Conservation (phyloP, 2,888 invertebrate species). For the Conops quadrifasciatus region DNA sequence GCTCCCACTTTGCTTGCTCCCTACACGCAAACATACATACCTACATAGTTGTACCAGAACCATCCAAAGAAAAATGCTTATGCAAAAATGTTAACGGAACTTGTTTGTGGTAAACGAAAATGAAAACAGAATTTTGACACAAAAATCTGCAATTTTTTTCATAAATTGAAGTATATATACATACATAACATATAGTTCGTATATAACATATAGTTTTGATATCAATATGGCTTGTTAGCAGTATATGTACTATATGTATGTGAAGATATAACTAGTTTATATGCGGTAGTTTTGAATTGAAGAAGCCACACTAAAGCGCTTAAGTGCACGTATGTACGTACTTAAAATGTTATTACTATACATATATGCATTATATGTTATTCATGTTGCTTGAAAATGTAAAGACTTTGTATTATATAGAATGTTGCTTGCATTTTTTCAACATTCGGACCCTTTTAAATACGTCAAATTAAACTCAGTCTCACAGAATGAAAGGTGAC, state of each 20-base stretch:
- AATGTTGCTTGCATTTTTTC: neutral
- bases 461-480: neutral
- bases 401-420: too few relatives aligned
- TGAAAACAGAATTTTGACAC: conserved; percentile 29
- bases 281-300: conserved; percentile 27
- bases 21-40: too few relatives aligned
- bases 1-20: conserved; percentile 24
- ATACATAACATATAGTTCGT: conserved; percentile 32
- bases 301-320: conserved; percentile 28
- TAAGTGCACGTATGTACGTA: conserved; percentile 24
- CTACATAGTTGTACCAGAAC: conserved; percentile 53
- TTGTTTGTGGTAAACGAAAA: conserved; percentile 53
- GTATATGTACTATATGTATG: conserved; percentile 16
- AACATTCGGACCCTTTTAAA: neutral
- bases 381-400: too few relatives aligned
- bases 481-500: too few relatives aligned
- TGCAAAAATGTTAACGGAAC: conserved; percentile 51
- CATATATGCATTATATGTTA: too few relatives aligned
- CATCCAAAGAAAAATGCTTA: conserved; percentile 40
- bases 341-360: too few relatives aligned
- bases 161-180: conserved; percentile 35
- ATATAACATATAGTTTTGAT: conserved; percentile 45
- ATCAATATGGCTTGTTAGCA: conserved; percentile 51
- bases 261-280: conserved; percentile 28
- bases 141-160: conserved; percentile 31